Percentiles rank a stretch among this genome's conserved stretches.
phyloP scores from a whole-genome alignment of 1,140 invertebrate genomes.

The Zaprionus inermis region DNA sequence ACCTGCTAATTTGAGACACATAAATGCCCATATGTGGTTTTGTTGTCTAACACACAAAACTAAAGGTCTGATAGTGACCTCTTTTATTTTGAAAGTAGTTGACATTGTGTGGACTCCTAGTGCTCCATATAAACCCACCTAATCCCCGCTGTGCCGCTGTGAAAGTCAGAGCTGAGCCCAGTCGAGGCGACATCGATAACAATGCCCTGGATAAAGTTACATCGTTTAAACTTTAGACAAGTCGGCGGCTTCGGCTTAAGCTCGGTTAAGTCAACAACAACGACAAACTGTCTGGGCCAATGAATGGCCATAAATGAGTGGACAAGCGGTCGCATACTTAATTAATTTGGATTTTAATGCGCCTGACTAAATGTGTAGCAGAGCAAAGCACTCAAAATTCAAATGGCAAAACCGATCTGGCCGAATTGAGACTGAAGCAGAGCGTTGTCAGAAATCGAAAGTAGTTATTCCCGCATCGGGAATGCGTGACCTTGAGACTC shows the following conservation, averaged over 20 bases:
- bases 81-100: slow-evolving; percentile 68
- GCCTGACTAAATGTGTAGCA: slow-evolving; percentile 62
- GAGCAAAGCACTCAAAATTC: slow-evolving; percentile 43
- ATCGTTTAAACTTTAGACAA: slow-evolving; percentile 21
- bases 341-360: slow-evolving; percentile 59
- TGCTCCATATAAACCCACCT: slow-evolving; percentile 42
- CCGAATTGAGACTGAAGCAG: background rate
- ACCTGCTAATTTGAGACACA: slow-evolving; percentile 5
- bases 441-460: slow-evolving; percentile 26
- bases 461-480: slow-evolving; percentile 18
- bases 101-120: slow-evolving; percentile 56
- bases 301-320: slow-evolving; percentile 30
- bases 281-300: slow-evolving; percentile 9
- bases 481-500: slow-evolving; percentile 55
- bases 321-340: slow-evolving; percentile 39
- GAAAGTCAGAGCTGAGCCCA: slow-evolving; percentile 21
- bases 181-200: too few species aligned
- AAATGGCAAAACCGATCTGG: slow-evolving; percentile 52
- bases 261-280: background rate
- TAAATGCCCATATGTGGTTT: slow-evolving; percentile 1
- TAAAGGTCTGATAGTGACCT: slow-evolving; percentile 57
- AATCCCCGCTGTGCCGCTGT: slow-evolving; percentile 21
- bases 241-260: background rate
- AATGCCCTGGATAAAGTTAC: slow-evolving; percentile 37
- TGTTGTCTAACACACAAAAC: slow-evolving; percentile 7